Base-by-base conservation (phyloP, 2,113 vertebrate genomes). In the Pollimyrus isidori region DNA sequence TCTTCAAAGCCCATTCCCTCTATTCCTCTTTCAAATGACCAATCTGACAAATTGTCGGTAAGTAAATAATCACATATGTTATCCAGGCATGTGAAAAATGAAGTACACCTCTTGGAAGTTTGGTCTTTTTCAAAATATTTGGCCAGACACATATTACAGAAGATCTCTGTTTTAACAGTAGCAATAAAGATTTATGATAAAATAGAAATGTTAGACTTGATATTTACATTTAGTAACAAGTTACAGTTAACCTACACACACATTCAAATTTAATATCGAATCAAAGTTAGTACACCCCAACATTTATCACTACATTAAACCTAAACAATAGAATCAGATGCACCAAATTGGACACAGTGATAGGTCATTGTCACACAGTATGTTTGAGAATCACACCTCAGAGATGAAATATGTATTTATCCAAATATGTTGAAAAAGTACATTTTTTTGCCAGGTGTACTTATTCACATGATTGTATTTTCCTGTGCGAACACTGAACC, bases 11-110 rank as follows among this genome's bases (percentile, higher is more conserved):
- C 94, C 0, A 86, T 94, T 88, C 94, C 95, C 92, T 95, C 96
- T 17, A 92, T 92, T 7, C 95, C 95, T 0, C 93, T 95, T 3
- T 96, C 97, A 19, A 96, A 96, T 94, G 96, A 96, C 0, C 94
- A 96, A 53, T 96, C 96, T 76, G 95, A 96, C 91, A 97, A 96
- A 80, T 93, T 96, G 62, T 95, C 95, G 88, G 98, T 99, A 94
- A 95, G 97, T 88, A 52, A 53, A 52, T 52, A 2, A 53, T 52
- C 11, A 9, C 49, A 1, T 53, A 48, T 48, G n/a, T 11, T 26
- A 49, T 49, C 19, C 23, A 46, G 3, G 45, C 30, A 83, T 48
- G 17, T 83, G 6, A 26, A 26, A 65, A 65, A 65, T 7, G 3
- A 65, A 65, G 21, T 53, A 53, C 13, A 52, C 53, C 5, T 6